Evolutionary conservation across 1,140 invertebrate species (phyloP), one percentile per base, ranked within the genome.

Genomic region (Oedothorax gibbosus): DNA sequence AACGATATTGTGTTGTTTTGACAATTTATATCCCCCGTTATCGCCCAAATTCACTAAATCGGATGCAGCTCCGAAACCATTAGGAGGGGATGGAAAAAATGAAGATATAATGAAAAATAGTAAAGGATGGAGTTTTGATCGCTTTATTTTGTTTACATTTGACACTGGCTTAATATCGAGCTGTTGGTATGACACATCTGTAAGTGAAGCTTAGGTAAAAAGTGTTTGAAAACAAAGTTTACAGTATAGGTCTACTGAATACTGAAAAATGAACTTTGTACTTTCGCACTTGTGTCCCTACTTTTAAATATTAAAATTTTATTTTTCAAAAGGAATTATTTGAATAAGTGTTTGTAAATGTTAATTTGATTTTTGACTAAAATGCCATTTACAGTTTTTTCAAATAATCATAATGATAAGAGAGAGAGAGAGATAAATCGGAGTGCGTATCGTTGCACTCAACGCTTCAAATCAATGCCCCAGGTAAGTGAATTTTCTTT

Each of bases 1-100:
- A 69, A 35, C 69, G 80, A 82, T 82, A 82, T 82, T 72, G 68
- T 69, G 53, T 82, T 82, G 80, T 82, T 82, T 82, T 82, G 80
- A 82, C 80, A 82, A 72, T 82, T 82, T 82, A 73, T 82, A 73
- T 82, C 62, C 78, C 51, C 80, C 72, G 80, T 82, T 82, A 82
- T 82, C 80, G 57, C 68, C 57, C 73, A 35, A 73, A 82, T 65
- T 68, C 57, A n/a, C 57, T 82, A 73, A 73, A 82, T 81, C 78
- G 64, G 66, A 56, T 57, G 53, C 65, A 12, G 8, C 64, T n/a
- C 12, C 50, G 64, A 21, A 66, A 64, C 80, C 80, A 82, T 82
- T 82, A 66, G 57, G 15, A 51, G n/a, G 35, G 60, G 53, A 54
- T 20, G 50, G n/a, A 71, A 73, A 73, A 73, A 64, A 82, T 21